phyloP scores from a whole-genome alignment of 1,140 invertebrate species.

The Nixonia krombeini region DNA sequence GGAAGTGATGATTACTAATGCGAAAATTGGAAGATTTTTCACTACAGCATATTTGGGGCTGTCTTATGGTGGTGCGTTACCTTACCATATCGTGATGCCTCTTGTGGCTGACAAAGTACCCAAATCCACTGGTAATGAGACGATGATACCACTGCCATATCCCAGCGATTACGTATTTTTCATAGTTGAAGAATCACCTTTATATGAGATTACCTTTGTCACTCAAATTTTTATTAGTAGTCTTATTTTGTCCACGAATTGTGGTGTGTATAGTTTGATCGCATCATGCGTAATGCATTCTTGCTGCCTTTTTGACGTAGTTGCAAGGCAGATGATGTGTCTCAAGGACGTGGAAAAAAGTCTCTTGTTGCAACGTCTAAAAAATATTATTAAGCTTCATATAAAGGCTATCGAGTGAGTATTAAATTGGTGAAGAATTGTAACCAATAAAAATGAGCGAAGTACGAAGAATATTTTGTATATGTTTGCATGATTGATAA shows the following conservation, averaged over 20 bases:
- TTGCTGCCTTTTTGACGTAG: conserved; percentile 59
- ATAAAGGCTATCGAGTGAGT: conserved; percentile 54
- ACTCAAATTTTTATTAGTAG: conserved; percentile 63
- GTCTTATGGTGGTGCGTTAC: conserved; percentile 60
- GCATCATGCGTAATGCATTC: conserved; percentile 57
- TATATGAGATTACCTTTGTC: conserved; percentile 59
- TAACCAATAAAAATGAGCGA: not conserved
- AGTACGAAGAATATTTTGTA: not conserved
- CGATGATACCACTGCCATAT: conserved; percentile 63
- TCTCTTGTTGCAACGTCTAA: conserved; percentile 19
- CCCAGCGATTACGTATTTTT: conserved; percentile 63
- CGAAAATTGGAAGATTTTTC: conserved; percentile 58
- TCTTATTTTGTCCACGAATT: conserved; percentile 61
- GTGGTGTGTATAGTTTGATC: conserved; percentile 61
- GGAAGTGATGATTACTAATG: conserved; percentile 56
- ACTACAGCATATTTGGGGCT: conserved; percentile 57
- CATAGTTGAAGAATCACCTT: conserved; percentile 53
- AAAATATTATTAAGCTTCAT: conserved; percentile 48
- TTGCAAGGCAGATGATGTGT: conserved; percentile 43
- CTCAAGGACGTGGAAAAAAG: conserved; percentile 16
- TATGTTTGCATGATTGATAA: not conserved
- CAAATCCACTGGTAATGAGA: conserved; percentile 54
- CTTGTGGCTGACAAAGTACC: conserved; percentile 53
- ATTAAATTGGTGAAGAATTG: not conserved
- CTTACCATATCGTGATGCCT: conserved; percentile 64